These are phyloP conservation scores for Semaprochilodus insignis DNA, from an alignment of 2,797 vertebrate species.

Conservation along the genomic window DNA sequence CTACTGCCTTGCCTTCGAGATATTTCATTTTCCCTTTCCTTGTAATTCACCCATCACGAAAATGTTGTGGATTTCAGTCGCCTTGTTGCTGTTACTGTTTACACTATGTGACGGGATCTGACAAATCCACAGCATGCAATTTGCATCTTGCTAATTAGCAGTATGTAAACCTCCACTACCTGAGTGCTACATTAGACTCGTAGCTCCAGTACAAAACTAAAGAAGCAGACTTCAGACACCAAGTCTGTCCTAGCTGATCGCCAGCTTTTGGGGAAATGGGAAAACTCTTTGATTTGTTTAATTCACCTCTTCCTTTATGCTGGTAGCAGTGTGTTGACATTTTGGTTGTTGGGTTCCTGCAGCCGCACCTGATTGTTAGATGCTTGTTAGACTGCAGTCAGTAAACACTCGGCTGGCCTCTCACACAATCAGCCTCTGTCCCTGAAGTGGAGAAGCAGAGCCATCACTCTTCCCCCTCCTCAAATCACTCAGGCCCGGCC, in stretches of 20 bases:
- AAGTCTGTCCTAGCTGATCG: background rate
- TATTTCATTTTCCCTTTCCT: too few species aligned
- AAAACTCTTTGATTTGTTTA: background rate
- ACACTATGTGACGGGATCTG: too few species aligned
- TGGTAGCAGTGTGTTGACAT: background rate
- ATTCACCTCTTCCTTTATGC: background rate
- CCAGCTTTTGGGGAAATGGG: background rate
- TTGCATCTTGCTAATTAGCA: too few species aligned
- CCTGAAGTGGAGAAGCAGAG: constrained; percentile 34
- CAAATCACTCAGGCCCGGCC: constrained; percentile 16
- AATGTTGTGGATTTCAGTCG: too few species aligned
- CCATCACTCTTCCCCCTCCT: constrained; percentile 21
- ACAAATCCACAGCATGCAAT: background rate
- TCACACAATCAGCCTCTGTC: constrained; percentile 33
- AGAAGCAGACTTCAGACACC: too few species aligned
- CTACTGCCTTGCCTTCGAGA: too few species aligned
- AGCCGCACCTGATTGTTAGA: constrained; percentile 33
- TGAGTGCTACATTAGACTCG: too few species aligned
- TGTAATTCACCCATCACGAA: too few species aligned
- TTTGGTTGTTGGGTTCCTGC: constrained; percentile 21
- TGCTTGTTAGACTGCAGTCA: constrained; percentile 20
- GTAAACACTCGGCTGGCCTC: constrained; percentile 37
- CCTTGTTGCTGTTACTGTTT: too few species aligned
- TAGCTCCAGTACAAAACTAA: too few species aligned
- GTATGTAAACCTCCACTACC: too few species aligned